Evolutionary conservation across 2,113 vertebrate genomes (phyloP), one percentile per base, ranked within the genome.

Genomic region (Clarias gariepinus): DNA sequence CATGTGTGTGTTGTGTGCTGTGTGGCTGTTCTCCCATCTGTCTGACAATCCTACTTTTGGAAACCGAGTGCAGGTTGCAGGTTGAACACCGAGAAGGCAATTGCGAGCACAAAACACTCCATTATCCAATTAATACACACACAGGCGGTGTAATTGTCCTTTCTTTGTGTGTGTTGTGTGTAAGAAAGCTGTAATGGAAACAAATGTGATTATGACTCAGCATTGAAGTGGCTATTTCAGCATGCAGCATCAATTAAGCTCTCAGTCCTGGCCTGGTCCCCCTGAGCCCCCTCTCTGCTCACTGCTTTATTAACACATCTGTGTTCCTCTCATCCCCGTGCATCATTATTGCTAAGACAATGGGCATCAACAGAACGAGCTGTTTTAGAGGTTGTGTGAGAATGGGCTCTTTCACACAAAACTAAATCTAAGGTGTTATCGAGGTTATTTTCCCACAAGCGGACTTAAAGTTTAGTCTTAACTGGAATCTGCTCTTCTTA

Each of bases 51-150:
- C 13, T 84, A 89, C 63, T 88, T 89, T 90, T 86, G 86, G 83
- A 82, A 86, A 89, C 82, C 81, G 78, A 87, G 83, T 88, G 87
- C 71, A 58, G 91, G 86, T 88, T 89, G 89, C 87, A 89, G 90
- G 85, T 87, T 88, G 90, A 83, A 89, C 85, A 88, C 83, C 25
- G 81, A 90, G 86, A 87, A 88, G 81, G 79, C 90, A 90, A 89
- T 91, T 87, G 90, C 63, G 61, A 85, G 82, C 66, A 90, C 88
- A 89, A 92, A 89, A 90, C 90, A 91, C 88, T 83, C 89, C 89
- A 92, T 92, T 92, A 92, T 90, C 91, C 91, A 90, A 92, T 92
- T 92, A 92, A 92, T 90, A 92, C 57, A 88, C 89, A 89, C 88
- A 89, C 90, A 85, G 84, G 86, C 87, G 71, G 85, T 88, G 81